Percentiles rank a stretch among this genome's conserved stretches.
These are phyloP conservation scores for Nebria brevicollis DNA, from an alignment of 2,888 invertebrate genomes.

Conservation along the genomic window DNA sequence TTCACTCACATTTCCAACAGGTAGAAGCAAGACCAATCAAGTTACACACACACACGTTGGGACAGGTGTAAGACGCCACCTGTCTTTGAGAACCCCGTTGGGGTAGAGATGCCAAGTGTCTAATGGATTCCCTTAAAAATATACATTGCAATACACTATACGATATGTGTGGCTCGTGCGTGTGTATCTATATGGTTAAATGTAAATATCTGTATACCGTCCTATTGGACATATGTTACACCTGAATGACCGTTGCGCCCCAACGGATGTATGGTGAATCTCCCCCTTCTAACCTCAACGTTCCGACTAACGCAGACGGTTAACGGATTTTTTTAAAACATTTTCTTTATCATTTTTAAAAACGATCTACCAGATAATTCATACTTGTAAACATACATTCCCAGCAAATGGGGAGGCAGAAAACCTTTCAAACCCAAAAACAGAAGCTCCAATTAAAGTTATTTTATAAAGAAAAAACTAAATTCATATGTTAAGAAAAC, in stretches of 20 bases:
- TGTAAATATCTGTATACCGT: slow-evolving; percentile 12
- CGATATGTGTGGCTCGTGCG: slow-evolving; percentile 13
- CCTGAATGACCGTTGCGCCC: slow-evolving; percentile 28
- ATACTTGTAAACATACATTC: too few relatives aligned
- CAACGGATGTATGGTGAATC: slow-evolving; percentile 15
- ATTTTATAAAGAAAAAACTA: too few relatives aligned
- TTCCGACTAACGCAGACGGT: neutral
- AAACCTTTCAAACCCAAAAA: too few relatives aligned
- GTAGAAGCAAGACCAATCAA: slow-evolving; percentile 12
- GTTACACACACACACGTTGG: neutral
- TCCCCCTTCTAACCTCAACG: neutral
- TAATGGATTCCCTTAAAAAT: slow-evolving; percentile 23
- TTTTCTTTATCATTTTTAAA: neutral
- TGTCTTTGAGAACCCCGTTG: slow-evolving; percentile 8
- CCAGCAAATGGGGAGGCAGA: too few relatives aligned
- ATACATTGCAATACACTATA: neutral
- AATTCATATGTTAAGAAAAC: too few relatives aligned
- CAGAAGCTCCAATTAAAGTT: too few relatives aligned
- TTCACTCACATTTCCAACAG: neutral
- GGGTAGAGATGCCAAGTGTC: slow-evolving; percentile 19
- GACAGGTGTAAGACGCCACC: slow-evolving; percentile 25
- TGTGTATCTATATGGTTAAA: slow-evolving; percentile 14
- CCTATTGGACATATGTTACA: slow-evolving; percentile 20
- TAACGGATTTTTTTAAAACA: slow-evolving; percentile 19
- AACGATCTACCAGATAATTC: too few relatives aligned